Evolutionary conservation across 2,113 vertebrate genomes (phyloP), one percentile per base, ranked within the genome.

Genomic region (Tetraodon nigroviridis): DNA sequence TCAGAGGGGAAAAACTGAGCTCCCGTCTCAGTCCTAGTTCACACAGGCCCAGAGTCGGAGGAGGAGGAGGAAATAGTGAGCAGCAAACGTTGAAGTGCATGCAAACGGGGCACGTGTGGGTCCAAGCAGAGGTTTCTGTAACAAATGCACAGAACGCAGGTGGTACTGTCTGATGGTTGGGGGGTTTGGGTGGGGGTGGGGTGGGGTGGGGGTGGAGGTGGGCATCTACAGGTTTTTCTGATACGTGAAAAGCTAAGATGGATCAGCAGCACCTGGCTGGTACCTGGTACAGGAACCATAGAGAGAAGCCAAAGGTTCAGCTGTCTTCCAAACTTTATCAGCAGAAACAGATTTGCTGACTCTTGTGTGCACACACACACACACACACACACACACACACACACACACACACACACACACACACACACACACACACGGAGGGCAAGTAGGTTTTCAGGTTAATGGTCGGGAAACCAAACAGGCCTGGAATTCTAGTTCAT

Each of bases 241-340:
- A 53, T 37, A 78, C 64, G 68, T 69, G 18, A 37, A 58, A 18
- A 10, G 12, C 46, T 51, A 64, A 73, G 63, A 12, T 12, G 24
- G 41, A 47, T 19, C 5, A 22, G 44, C 16, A 24, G 5, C 1
- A 18, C 10, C 11, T 21, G 18, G 19, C 32, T 37, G 32, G 32
- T 37, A 37, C 32, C 32, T 67, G 41, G 50, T 42, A 65, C 50
- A 45, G 24, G 6, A 27, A 51, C 11, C 14, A 5, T 7, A 45
- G 5, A n/a, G 29, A 37, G 17, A 32, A 3, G 1, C 16, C 24
- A 32, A 53, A 61, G 27, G 1, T 3, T 6, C n/a, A 12, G 16
- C 3, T 29, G 45, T 37, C 13, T 22, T 7, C 16, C 1, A 12
- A 45, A 46, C 4, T 11, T 44, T 1, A 45, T 46, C 46, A 46